Base-by-base conservation (phyloP, 2,113 vertebrate genomes). In the Anarrhichthys ocellatus region DNA sequence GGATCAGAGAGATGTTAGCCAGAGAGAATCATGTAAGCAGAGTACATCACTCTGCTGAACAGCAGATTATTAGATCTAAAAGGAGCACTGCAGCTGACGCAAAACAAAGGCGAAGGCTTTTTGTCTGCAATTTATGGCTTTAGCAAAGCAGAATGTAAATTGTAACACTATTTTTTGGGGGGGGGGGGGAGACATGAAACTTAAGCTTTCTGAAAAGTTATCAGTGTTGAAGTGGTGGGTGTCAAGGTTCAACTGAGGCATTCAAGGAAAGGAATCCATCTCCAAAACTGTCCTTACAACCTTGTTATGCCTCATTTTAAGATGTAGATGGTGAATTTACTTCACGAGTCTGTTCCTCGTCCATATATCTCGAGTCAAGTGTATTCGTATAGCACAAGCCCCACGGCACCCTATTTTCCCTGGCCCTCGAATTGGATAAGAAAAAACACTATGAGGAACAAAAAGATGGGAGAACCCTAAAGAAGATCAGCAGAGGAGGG, bases 241-340 rank as follows among this genome's bases (percentile, higher is more conserved):
- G 10, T 83, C 59, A 82, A 27, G 24, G 63, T 65, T 85, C 80
- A 77, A n/a, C 34, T 48, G 54, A 89, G 54, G 36, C 38, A 65
- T 54, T 4, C 48, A 78, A 3, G 72, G 54, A 76, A 52, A 76
- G 18, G 58, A 73, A 48, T 73, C 36, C 20, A 40, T 46, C 40
- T 59, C 44, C 68, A 68, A 73, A 68, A 36, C 8, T 0, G 46
- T 36, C 42, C 50, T 34, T 62, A 40, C 42, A 59, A 67, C 58
- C 56, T 18, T 44, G 20, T 18, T 42, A 58, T 7, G 7, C 2
- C 14, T 48, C 18, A 54, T 38, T 80, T 69, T 67, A 75, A 82
- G n/a, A 52, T 7, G 22, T 52, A 52, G 20, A 22, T 3, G 10
- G 17, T 36, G 20, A 52, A 38, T 40, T 44, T 62, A 52, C 22